A percentile compares a stretch with the other conserved stretches of the same genome.
These are phyloP conservation scores for Euplexia lucipara DNA, from an alignment of 2,888 invertebrate species.

Conservation along the genomic window DNA sequence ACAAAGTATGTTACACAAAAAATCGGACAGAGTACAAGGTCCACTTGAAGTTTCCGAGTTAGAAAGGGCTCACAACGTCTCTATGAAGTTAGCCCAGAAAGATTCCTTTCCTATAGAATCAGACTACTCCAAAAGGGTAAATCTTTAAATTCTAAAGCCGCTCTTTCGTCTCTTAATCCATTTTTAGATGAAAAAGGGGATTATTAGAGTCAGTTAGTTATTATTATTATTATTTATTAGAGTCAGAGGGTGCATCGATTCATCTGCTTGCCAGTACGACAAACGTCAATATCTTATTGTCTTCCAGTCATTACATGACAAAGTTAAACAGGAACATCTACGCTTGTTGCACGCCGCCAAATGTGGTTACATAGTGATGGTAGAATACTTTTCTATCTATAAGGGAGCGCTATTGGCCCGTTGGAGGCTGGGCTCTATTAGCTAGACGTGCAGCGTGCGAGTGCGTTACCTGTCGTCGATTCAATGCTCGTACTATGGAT, in stretches of 20 bases:
- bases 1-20: not conserved
- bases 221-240: too few species aligned
- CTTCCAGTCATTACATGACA: not conserved
- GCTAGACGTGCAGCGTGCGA: constrained; percentile 11
- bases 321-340: constrained; percentile 9
- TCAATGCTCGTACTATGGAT: constrained; percentile 17
- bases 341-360: too few species aligned
- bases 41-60: constrained; percentile 14
- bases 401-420: constrained; percentile 16
- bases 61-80: constrained; percentile 7
- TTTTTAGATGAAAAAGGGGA: constrained; percentile 8
- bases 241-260: constrained; percentile 7
- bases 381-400: constrained; percentile 3
- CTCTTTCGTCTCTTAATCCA: constrained; percentile 6
- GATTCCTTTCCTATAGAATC: constrained; percentile 14
- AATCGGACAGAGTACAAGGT: not conserved
- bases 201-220: too few species aligned
- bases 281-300: constrained; percentile 6
- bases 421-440: constrained; percentile 3
- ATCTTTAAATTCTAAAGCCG: constrained; percentile 18
- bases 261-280: constrained; percentile 1
- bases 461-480: constrained; percentile 13
- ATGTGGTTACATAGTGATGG: too few species aligned
- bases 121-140: constrained; percentile 11
- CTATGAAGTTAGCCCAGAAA: constrained; percentile 4